Base-by-base conservation (phyloP, 2,113 vertebrate genomes). In the Eptatretus burgeri region DNA sequence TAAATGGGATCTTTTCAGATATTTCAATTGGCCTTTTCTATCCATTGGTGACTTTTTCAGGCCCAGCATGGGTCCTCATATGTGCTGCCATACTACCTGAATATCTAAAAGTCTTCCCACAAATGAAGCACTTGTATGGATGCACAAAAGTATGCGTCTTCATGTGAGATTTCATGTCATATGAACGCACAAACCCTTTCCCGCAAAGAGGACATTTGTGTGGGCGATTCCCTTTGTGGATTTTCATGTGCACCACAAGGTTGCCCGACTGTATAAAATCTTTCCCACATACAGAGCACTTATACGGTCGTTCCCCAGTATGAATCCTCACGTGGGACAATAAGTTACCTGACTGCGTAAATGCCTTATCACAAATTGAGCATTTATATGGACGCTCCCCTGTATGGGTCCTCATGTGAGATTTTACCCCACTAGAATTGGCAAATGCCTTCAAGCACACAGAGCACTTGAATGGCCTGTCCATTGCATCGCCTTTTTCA, bases 331-430 rank as follows among this genome's bases (percentile, higher is more conserved):
- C 27, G 18, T 66, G 65, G 13, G 53, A 49, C 52, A 16, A 11
- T 9, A 65, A 53, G 27, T 53, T 14, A 4, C 51, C 51, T 14
- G 64, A 65, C 20, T 65, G 19, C 16, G 51, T 49, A 53, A 65
- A 65, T 14, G 51, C 51, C 53, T 50, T 65, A 20, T 18, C 52
- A 19, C 64, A 65, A 5, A 41, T 41, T 5, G 51, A n/a, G 27
- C 64, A 65, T 13, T 52, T 20, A 16, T 56, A 65, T 9, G 64
- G 64, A 14, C 18, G 52, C 51, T 65, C 64, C 10, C 64, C 64
- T 4, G 64, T 60, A n/a, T 65, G 64, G 11, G 13, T 65, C 51
- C 64, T 51, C 11, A 18, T 11, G 51, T 65, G 64, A 12, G 53
- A 18, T 18, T 27, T n/a, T 20, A 65, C 51, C 10, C n/a, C 56